Conservation (phyloP, 1,140 invertebrate genomes). For the Muscidifurax raptorellus region DNA sequence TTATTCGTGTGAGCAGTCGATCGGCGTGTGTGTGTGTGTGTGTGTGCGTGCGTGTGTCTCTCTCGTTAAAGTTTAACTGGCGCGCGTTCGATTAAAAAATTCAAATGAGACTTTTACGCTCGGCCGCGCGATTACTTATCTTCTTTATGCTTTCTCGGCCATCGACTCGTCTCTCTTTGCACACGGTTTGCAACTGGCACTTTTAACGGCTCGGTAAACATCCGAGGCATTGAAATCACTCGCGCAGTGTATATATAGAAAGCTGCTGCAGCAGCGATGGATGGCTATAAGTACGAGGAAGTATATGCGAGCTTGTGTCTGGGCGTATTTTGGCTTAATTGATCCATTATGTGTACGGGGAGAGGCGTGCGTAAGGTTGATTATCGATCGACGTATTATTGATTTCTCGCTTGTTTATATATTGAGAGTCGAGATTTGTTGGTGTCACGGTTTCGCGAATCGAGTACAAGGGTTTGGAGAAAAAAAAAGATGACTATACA, state of each 20-base stretch:
- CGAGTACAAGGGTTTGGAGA: no score
- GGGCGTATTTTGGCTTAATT: not conserved
- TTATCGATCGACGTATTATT: not conserved
- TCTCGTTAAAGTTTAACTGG: not conserved
- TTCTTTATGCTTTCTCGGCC: not conserved
- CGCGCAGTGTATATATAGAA: constrained; percentile 7
- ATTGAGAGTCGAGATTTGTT: no score
- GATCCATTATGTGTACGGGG: constrained; percentile 6
- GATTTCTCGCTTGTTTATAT: no score
- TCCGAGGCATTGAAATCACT: constrained; percentile 48
- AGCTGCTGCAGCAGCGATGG: not conserved
- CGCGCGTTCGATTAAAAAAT: constrained; percentile 2
- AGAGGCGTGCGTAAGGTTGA: not conserved
- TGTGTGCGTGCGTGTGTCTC: not conserved
- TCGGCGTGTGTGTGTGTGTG: no score
- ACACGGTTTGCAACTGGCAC: constrained; percentile 13
- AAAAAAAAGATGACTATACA: not conserved
- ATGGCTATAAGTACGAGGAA: not conserved
- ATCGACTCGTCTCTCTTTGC: not conserved
- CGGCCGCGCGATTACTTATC: not conserved
- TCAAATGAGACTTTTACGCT: not conserved
- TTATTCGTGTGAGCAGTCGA: not conserved
- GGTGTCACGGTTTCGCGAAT: not conserved
- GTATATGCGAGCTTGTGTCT: no score
- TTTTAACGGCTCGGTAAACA: constrained; percentile 39